Evolutionary conservation across 2,888 invertebrate species (phyloP), one percentile per base, ranked within the genome.

Genomic region (Girardia tigrina): DNA sequence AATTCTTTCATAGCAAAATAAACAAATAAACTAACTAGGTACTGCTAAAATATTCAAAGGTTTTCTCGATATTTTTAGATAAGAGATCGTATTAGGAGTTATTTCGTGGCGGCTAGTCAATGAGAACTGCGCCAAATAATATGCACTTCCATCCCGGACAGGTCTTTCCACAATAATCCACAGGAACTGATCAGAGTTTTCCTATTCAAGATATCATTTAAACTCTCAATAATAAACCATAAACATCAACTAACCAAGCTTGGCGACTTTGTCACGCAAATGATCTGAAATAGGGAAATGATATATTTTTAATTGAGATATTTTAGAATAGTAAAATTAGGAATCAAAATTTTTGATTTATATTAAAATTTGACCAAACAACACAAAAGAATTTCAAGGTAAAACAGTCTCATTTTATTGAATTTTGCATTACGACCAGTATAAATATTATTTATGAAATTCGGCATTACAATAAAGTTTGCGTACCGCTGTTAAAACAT

Each of bases 41-140:
- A 56, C 56, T 56, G 56, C 56, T 56, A 56, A 56, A 56, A 56
- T 56, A 56, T n/a, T n/a, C 20, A 56, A 23, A 56, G 56, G 56
- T n/a, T n/a, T 56, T 56, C 23, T 56, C n/a, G 56, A 4, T 20
- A 56, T 56, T 56, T 56, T 56, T n/a, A 56, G 23, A 56, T 56
- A 56, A 56, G 56, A 56, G 23, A 56, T 56, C 23, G 56, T 56
- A 16, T 12, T 56, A 8, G 56, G 56, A 4, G 56, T 56, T 12
- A 56, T 56, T 56, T 56, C 56, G 23, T 56, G 56, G n/a, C 56
- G n/a, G 23, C 56, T 56, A n/a, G 56, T 56, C 56, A 56, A 56
- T 4, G 56, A 56, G 23, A 56, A 56, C n/a, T 56, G 56, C n/a
- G 56, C 56, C 56, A 56, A 56, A 56, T 56, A 56, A 16, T 56